A percentile compares a stretch with the other conserved stretches of the same genome.
Evolutionary conservation across 2,888 invertebrate species (phyloP).

Genomic region (Nasonovia ribisnigri): DNA sequence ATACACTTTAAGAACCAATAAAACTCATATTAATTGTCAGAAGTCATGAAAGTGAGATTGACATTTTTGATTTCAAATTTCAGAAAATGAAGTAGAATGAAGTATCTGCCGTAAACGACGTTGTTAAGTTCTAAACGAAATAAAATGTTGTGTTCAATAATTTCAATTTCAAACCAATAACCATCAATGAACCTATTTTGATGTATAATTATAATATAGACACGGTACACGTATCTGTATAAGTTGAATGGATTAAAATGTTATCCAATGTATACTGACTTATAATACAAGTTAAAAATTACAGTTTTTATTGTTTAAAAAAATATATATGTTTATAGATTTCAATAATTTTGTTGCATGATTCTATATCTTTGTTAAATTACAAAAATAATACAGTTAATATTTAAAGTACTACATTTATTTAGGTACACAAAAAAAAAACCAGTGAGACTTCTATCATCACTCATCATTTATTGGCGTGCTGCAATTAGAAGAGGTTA

Average conservation of each 20-base stretch:
- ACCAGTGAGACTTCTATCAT: neutral
- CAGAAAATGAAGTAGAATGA: neutral
- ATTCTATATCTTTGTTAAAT: neutral
- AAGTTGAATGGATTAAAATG: too few species aligned
- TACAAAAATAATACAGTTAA: too few species aligned
- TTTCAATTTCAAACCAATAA: neutral
- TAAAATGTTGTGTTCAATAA: neutral
- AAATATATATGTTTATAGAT: neutral
- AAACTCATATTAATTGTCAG: neutral
- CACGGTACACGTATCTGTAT: too few species aligned
- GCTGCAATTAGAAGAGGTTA: neutral
- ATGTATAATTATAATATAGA: too few species aligned
- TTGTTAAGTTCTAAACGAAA: neutral
- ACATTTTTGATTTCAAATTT: neutral
- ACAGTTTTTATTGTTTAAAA: neutral
- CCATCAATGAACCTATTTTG: neutral
- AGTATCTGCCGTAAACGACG: too few species aligned
- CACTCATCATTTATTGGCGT: neutral
- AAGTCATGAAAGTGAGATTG: neutral
- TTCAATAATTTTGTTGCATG: neutral
- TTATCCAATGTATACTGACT: too few species aligned
- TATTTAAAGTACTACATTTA: too few species aligned
- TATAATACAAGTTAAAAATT: too few species aligned
- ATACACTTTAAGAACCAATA: slow-evolving; percentile 1
- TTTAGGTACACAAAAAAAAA: neutral